phyloP scores from a whole-genome alignment of 2,797 vertebrate species.

The Epinephelus malabaricus region DNA sequence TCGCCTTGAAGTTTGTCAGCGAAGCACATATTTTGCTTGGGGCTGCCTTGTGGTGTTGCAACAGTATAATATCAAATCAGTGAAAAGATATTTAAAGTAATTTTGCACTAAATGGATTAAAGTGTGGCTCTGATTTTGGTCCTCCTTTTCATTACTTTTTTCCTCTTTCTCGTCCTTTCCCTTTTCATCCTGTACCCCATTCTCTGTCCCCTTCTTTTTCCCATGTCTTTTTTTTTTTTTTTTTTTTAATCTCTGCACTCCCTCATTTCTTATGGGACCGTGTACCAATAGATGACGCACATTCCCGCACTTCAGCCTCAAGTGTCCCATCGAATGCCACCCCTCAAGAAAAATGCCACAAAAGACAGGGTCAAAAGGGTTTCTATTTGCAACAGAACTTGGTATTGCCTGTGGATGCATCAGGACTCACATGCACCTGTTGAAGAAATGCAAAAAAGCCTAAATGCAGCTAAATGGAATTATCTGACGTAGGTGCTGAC shows the following conservation, averaged over 20 bases:
- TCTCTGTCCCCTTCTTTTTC: not conserved
- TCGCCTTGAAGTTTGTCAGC: no score
- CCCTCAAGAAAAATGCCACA: slow-evolving; percentile 27
- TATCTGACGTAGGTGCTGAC: slow-evolving; percentile 63
- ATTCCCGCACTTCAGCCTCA: slow-evolving; percentile 48
- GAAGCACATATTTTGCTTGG: no score
- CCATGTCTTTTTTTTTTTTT: not conserved
- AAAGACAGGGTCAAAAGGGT: slow-evolving; percentile 24
- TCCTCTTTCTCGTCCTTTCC: not conserved
- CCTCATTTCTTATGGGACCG: not conserved
- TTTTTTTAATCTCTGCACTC: no score
- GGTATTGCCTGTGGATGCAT: not conserved
- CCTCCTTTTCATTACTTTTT: not conserved
- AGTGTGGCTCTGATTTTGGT: not conserved
- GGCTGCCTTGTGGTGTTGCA: no score
- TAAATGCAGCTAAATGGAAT: not conserved
- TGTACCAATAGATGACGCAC: slow-evolving; percentile 62
- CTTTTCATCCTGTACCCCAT: no score
- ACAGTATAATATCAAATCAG: not conserved
- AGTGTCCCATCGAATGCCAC: slow-evolving; percentile 21
- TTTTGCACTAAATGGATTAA: no score
- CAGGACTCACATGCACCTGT: slow-evolving; percentile 29
- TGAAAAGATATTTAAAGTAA: slow-evolving; percentile 9
- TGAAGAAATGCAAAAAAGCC: slow-evolving; percentile 2
- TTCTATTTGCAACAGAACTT: not conserved